Conservation (phyloP, 2,888 invertebrate genomes). For the Eupithecia insigniata region DNA sequence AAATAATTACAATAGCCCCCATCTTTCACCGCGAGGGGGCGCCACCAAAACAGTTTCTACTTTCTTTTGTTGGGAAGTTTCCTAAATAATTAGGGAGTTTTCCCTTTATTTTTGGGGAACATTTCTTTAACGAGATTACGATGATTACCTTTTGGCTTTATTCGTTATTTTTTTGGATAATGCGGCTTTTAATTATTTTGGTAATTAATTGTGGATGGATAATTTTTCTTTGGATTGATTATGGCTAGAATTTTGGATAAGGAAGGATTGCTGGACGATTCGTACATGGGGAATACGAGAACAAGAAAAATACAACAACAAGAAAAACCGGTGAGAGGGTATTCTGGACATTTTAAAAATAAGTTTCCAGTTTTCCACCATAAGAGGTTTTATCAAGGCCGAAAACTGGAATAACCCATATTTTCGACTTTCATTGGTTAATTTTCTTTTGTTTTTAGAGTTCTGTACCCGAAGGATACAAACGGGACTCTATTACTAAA, state of each 20-base stretch:
- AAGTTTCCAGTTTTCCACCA: no score
- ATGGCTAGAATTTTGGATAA: not conserved
- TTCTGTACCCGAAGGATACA: no score
- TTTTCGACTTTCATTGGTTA: no score
- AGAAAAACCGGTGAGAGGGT: no score
- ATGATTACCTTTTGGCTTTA: slow-evolving; percentile 69
- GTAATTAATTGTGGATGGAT: slow-evolving; percentile 10
- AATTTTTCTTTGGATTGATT: not conserved
- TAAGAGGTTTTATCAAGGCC: no score
- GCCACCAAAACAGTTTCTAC: slow-evolving; percentile 36
- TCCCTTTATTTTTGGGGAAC: slow-evolving; percentile 64
- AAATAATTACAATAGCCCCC: slow-evolving; percentile 78
- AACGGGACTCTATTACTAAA: no score
- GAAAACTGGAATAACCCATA: no score
- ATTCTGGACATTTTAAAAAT: no score
- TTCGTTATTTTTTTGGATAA: slow-evolving; percentile 25
- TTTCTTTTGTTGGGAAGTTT: slow-evolving; percentile 60
- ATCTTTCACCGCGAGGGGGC: slow-evolving; percentile 57
- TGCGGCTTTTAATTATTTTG: slow-evolving; percentile 26
- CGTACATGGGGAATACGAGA: no score
- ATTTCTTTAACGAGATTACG: slow-evolving; percentile 75
- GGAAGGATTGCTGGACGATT: no score
- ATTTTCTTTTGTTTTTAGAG: no score
- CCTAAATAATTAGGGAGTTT: slow-evolving; percentile 77
- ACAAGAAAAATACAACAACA: no score